Evolutionary conservation across 1,140 invertebrate genomes (phyloP).

Genomic region (Chironomus tepperi): DNA sequence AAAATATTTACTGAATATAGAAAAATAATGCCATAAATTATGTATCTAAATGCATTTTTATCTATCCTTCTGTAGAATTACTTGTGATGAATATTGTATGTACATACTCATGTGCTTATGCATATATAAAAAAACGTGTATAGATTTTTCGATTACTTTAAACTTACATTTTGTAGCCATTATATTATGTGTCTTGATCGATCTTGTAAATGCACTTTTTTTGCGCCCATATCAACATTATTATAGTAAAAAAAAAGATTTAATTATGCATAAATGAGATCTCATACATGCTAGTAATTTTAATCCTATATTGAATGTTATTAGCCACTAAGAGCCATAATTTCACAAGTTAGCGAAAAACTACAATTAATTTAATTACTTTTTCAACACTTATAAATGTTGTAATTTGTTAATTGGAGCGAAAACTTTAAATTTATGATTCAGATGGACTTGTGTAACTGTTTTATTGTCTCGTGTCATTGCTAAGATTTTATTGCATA

Average conservation of each 20-base stretch:
- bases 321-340: neutral
- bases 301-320: neutral
- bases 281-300: neutral
- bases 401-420: too few species aligned
- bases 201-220: neutral
- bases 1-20: constrained; percentile 18
- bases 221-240: neutral
- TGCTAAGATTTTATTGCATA: too few species aligned
- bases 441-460: too few species aligned
- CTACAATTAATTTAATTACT: neutral
- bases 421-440: too few species aligned
- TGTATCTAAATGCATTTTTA: neutral
- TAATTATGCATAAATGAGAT: constrained; percentile 14
- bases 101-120: too few species aligned
- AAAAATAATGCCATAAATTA: constrained; percentile 2
- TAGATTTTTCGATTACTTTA: neutral
- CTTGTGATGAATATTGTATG: too few species aligned
- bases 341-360: too few species aligned
- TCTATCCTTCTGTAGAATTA: too few species aligned
- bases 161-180: too few species aligned
- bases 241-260: neutral
- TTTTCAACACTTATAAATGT: neutral
- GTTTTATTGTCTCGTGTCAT: too few species aligned
- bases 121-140: neutral
- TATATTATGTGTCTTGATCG: neutral